Conservation (phyloP, 2,888 invertebrate genomes). For the Barypeithes pellucidus region DNA sequence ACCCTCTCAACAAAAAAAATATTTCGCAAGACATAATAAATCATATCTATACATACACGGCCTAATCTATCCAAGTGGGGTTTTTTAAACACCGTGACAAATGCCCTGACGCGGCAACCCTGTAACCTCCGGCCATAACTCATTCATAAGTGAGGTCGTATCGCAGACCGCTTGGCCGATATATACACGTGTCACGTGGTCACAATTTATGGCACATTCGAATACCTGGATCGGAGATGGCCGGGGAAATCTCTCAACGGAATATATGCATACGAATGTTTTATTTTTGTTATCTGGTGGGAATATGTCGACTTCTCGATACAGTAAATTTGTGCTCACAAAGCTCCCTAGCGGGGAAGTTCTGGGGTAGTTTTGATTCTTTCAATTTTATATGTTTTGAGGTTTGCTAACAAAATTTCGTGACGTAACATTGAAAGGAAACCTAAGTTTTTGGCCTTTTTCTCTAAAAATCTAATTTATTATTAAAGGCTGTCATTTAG, state of each 20-base stretch:
- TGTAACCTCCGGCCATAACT: slow-evolving; percentile 37
- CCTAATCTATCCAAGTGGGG: slow-evolving; percentile 27
- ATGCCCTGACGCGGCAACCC: slow-evolving; percentile 33
- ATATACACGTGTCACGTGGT: slow-evolving; percentile 30
- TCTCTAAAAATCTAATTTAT: too few species aligned
- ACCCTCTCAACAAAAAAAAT: not conserved
- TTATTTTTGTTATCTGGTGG: slow-evolving; percentile 3
- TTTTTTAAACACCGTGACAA: slow-evolving; percentile 37
- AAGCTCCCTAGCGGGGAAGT: too few species aligned
- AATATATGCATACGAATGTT: not conserved
- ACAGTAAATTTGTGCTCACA: too few species aligned
- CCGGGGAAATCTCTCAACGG: slow-evolving; percentile 16
- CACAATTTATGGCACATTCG: slow-evolving; percentile 18
- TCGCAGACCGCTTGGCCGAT: slow-evolving; percentile 34
- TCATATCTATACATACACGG: slow-evolving; percentile 13
- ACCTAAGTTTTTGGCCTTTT: too few species aligned
- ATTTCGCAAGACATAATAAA: not conserved
- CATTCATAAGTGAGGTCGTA: slow-evolving; percentile 45
- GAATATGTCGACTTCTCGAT: not conserved
- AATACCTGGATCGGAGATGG: slow-evolving; percentile 13
- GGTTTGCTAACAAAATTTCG: too few species aligned
- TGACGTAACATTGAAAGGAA: too few species aligned
- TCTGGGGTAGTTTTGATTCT: too few species aligned
- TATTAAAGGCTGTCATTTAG: too few species aligned
- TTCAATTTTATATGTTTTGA: too few species aligned